Evolutionary conservation across 2,888 invertebrate species (phyloP), one percentile per base, ranked within the genome.

Genomic region (Dynastes tityus): DNA sequence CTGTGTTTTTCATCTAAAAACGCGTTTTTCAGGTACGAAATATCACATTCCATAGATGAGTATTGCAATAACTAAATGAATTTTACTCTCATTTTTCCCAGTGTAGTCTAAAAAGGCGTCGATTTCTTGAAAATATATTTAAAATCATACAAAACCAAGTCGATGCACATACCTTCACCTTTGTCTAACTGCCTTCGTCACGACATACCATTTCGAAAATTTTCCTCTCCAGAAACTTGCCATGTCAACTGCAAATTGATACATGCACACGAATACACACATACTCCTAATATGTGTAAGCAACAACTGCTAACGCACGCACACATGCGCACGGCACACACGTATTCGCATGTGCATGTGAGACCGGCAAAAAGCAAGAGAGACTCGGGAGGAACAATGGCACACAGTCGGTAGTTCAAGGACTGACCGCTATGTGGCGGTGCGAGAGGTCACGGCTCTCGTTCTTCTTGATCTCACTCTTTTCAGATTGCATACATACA

Each of bases 371-470:
- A 68, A 73, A 73, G 61, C 37, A 55, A 61, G 61, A 58, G 58
- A 58, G 58, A n/a, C 37, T 73, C 37, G 40, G 61, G 27, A 61
- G 73, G 63, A 80, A 80, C 77, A 80, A 77, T 80, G 74, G 76
- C 65, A 71, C 51, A 68, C 53, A 64, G 80, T 77, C 75, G 80
- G 79, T 80, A 80, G 80, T 80, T 80, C 80, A 80, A 80, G 80
- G 80, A 53, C 77, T 77, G 67, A 45, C 76, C 67, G 77, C 65
- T 55, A 61, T 73, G 78, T 53, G 64, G 77, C 73, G 51, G 71
- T 64, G 49, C 71, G 37, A 65, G 77, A 63, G 78, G 80, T 80
- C 80, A 79, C 65, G 70, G 75, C 53, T 58, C 61, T 78, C 68
- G 75, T 73, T 70, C 58, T 55, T 58, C 58, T 55, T 58, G 73